These are phyloP conservation scores for Agrochola circellaris DNA, from an alignment of 2,888 invertebrate species.

Conservation along the genomic window DNA sequence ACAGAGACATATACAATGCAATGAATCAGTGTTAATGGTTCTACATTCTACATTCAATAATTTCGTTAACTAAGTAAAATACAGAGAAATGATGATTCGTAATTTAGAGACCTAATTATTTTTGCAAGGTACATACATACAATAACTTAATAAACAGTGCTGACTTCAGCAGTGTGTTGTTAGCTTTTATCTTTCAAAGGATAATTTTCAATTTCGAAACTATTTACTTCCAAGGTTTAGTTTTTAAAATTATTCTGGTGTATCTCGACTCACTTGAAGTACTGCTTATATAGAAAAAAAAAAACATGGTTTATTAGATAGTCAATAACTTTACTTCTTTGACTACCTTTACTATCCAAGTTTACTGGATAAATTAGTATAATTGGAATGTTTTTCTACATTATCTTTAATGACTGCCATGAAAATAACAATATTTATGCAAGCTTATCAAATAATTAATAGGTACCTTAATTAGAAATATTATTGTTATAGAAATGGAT, in stretches of 20 bases:
- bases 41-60: neutral
- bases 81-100: conserved; percentile 4
- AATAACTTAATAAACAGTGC: neutral
- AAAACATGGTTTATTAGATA: conserved; percentile 23
- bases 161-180: neutral
- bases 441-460: neutral
- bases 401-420: neutral
- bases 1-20: neutral
- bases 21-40: neutral
- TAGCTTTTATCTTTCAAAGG: neutral
- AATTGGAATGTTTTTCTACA: neutral
- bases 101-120: conserved; percentile 1
- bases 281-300: conserved; percentile 18
- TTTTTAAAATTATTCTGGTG: conserved; percentile 11
- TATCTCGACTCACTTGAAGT: neutral
- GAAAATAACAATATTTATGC: neutral
- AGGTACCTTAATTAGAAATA: neutral
- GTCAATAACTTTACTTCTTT: conserved; percentile 5
- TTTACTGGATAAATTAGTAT: neutral
- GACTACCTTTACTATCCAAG: conserved; percentile 4
- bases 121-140: neutral
- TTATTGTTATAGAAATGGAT: neutral
- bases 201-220: neutral
- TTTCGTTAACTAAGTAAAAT: neutral
- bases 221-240: neutral